Evolutionary conservation across 2,797 vertebrate genomes (phyloP).

Genomic region (Acanthornis magna): DNA sequence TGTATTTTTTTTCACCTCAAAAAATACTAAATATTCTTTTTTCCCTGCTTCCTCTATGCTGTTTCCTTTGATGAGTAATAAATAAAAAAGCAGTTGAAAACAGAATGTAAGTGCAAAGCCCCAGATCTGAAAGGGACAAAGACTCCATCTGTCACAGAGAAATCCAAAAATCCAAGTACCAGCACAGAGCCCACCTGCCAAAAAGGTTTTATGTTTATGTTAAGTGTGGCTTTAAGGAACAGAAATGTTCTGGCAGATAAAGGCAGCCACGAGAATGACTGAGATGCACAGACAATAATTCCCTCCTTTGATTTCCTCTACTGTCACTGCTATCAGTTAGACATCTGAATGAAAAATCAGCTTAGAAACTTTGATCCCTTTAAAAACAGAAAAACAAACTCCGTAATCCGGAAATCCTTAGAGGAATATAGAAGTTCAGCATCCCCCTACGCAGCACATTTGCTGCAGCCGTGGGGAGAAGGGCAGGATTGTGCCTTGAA

Average conservation of each 20-base stretch:
- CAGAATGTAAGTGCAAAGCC: slow-evolving; percentile 15
- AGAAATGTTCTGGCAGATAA: slow-evolving; percentile 58
- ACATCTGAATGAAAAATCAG: slow-evolving; percentile 62
- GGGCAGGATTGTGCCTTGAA: rapidly evolving
- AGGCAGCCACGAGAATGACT: slow-evolving; percentile 53
- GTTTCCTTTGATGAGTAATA: slow-evolving; percentile 45
- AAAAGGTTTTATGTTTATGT: slow-evolving; percentile 57
- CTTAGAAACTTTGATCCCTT: slow-evolving; percentile 58
- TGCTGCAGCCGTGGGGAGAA: neutral
- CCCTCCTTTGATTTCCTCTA: slow-evolving; percentile 56
- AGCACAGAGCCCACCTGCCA: slow-evolving; percentile 58
- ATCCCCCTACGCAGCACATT: neutral
- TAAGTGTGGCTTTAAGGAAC: slow-evolving; percentile 66
- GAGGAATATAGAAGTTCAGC: neutral
- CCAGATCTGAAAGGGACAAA: slow-evolving; percentile 50
- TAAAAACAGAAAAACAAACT: slow-evolving; percentile 52
- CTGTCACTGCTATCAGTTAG: slow-evolving; percentile 56
- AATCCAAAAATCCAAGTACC: slow-evolving; percentile 46
- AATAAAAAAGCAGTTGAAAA: slow-evolving; percentile 41
- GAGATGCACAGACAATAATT: slow-evolving; percentile 63
- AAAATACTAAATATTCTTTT: slow-evolving; percentile 1
- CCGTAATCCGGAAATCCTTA: slow-evolving; percentile 14
- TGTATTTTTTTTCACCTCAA: neutral
- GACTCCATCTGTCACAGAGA: slow-evolving; percentile 53
- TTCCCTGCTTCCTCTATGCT: neutral